Evolutionary conservation across 2,888 invertebrate species (phyloP).

Genomic region (Epiblema foenella): DNA sequence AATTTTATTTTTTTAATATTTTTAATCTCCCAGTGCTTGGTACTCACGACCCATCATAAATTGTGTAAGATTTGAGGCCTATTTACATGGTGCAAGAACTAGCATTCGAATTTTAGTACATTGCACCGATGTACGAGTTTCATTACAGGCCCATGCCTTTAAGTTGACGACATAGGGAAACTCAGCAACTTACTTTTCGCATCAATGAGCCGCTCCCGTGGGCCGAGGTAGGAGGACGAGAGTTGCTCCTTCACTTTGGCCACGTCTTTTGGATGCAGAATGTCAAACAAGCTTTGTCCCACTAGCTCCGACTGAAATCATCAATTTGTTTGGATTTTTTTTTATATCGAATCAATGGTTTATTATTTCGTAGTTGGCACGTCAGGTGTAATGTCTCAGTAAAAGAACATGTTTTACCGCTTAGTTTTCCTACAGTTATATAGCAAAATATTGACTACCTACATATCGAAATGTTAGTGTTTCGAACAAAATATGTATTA

Average conservation of each 20-base stretch:
- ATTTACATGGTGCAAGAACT: no score
- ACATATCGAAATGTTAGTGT: no score
- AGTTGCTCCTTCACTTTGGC: constrained; percentile 97
- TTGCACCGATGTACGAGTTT: no score
- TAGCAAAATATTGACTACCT: no score
- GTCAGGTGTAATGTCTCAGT: background rate
- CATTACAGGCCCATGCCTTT: no score
- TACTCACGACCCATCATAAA: no score
- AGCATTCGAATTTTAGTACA: no score
- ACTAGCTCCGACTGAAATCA: constrained; percentile 90
- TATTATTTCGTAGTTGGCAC: background rate
- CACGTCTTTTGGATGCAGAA: constrained; percentile 97
- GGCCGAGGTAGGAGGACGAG: constrained; percentile 94
- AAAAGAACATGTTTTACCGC: background rate
- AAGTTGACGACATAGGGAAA: background rate
- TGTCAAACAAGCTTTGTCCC: constrained; percentile 97
- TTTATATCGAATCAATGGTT: background rate
- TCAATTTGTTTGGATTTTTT: background rate
- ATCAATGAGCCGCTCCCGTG: constrained; percentile 95
- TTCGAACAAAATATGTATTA: no score
- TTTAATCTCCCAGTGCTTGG: no score
- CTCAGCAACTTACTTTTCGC: constrained; percentile 90
- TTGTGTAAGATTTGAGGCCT: no score
- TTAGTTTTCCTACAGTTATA: no score
- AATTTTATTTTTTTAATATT: no score